phyloP scores from a whole-genome alignment of 2,797 vertebrate species.

The Decapterus maruadsi region DNA sequence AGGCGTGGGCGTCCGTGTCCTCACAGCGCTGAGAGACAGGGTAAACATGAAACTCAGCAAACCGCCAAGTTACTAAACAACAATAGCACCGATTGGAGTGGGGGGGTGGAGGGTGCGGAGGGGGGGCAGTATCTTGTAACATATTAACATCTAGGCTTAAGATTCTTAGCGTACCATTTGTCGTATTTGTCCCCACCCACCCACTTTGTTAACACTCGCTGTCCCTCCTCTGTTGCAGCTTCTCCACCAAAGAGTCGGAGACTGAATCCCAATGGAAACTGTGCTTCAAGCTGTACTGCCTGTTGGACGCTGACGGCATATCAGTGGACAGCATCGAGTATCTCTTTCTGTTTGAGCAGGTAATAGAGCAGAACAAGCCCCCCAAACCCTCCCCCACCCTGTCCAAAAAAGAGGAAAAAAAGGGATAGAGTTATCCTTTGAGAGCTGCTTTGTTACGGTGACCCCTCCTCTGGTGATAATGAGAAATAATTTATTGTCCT shows the following conservation, averaged over 20 bases:
- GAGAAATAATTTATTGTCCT: constrained; percentile 49
- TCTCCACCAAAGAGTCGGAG: constrained; percentile 86
- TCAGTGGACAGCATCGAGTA: constrained; percentile 92
- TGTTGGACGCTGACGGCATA: constrained; percentile 91
- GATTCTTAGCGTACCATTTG: background rate
- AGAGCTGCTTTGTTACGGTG: constrained; percentile 9
- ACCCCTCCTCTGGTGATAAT: constrained; percentile 36
- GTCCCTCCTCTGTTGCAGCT: constrained; percentile 76
- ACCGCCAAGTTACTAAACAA: constrained; percentile 42
- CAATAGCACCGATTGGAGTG: constrained; percentile 8
- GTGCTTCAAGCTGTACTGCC: constrained; percentile 94
- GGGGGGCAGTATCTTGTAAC: constrained; percentile 27
- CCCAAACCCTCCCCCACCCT: no score
- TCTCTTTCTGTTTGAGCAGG: constrained; percentile 95
- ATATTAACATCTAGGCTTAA: constrained; percentile 50
- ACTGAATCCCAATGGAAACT: constrained; percentile 87
- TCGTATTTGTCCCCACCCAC: constrained; percentile 6
- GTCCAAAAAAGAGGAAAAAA: no score
- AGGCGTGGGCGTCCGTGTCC: constrained; percentile 42
- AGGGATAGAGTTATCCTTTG: background rate
- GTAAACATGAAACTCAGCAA: constrained; percentile 55
- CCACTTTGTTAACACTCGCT: constrained; percentile 14
- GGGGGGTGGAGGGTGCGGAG: constrained; percentile 4
- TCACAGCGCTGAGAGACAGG: constrained; percentile 36
- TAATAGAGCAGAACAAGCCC: constrained; percentile 68